These are phyloP conservation scores for Pasiphila rectangulata DNA, from an alignment of 2,888 invertebrate genomes.

Conservation along the genomic window DNA sequence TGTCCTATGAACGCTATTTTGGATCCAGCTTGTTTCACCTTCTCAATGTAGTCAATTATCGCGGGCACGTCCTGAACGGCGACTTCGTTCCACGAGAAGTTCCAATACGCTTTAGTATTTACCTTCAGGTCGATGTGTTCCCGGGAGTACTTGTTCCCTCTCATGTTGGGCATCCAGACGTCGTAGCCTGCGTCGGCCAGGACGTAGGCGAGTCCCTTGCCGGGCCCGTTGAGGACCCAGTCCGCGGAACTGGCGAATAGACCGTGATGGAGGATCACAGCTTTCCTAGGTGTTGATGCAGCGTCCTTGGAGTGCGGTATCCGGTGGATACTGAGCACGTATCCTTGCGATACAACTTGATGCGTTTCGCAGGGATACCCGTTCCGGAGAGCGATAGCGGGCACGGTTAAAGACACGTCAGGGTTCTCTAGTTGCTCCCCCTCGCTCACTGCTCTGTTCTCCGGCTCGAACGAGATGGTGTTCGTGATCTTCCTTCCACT, in stretches of 20 bases:
- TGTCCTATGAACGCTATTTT: slow-evolving; percentile 89
- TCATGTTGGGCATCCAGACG: slow-evolving; percentile 91
- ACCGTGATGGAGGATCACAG: slow-evolving; percentile 89
- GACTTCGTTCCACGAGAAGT: slow-evolving; percentile 93
- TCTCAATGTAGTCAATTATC: slow-evolving; percentile 84
- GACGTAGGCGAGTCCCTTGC: slow-evolving; percentile 83
- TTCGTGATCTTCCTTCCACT: slow-evolving; percentile 49
- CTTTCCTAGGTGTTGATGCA: slow-evolving; percentile 44
- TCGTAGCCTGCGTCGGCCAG: slow-evolving; percentile 86
- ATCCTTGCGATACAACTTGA: slow-evolving; percentile 88
- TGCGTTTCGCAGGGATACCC: slow-evolving; percentile 88
- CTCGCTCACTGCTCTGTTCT: slow-evolving; percentile 32
- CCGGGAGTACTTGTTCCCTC: slow-evolving; percentile 89
- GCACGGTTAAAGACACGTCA: slow-evolving; percentile 58
- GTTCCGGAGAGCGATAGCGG: slow-evolving; percentile 66
- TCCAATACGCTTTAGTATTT: slow-evolving; percentile 85
- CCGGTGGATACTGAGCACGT: slow-evolving; percentile 88
- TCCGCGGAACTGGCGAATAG: slow-evolving; percentile 88
- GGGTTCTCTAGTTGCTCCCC: slow-evolving; percentile 50
- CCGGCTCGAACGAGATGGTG: slow-evolving; percentile 48
- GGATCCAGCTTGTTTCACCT: slow-evolving; percentile 50
- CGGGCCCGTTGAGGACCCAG: slow-evolving; percentile 87
- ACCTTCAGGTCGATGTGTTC: slow-evolving; percentile 81
- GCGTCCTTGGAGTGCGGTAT: slow-evolving; percentile 82
- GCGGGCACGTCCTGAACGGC: slow-evolving; percentile 93